These are phyloP conservation scores for Oreochromis spilurus DNA, from an alignment of 2,113 vertebrate species.

Conservation along the genomic window DNA sequence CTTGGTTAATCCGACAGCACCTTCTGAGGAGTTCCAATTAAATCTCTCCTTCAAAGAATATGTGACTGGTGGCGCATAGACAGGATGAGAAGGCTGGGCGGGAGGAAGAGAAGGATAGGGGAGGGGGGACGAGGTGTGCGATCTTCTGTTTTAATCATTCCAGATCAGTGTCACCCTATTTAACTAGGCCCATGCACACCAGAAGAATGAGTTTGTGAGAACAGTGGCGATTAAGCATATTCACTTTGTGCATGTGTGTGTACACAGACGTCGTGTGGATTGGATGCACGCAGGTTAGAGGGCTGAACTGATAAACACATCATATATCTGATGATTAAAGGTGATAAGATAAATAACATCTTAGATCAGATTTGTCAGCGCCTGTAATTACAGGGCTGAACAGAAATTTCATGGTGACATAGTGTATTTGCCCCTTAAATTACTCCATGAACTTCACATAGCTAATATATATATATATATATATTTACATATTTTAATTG, in stretches of 20 bases:
- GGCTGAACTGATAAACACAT: conserved; percentile 37
- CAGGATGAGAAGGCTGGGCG: conserved; percentile 48
- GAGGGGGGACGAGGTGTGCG: not conserved
- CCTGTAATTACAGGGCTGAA: conserved; percentile 19
- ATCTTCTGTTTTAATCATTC: conserved; percentile 68
- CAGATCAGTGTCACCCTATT: conserved; percentile 59
- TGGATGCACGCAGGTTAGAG: not conserved
- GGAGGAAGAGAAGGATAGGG: not conserved
- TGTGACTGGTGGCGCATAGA: conserved; percentile 59
- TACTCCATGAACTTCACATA: not conserved
- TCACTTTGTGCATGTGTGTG: not conserved
- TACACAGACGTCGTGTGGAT: not conserved
- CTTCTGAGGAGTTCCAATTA: conserved; percentile 76
- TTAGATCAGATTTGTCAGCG: conserved; percentile 7
- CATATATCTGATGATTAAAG: conserved; percentile 48
- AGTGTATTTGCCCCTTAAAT: not conserved
- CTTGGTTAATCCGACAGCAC: conserved; percentile 76
- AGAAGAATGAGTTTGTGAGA: conserved; percentile 7
- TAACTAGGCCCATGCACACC: conserved; percentile 28
- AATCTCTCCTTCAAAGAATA: conserved; percentile 72
- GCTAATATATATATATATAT: no score
- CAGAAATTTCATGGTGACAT: not conserved
- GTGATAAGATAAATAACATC: conserved; percentile 38
- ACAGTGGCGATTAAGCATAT: conserved; percentile 3
- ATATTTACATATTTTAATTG: not conserved